phyloP scores from a whole-genome alignment of 2,113 vertebrate genomes.

The Spizaetus ornatus region DNA sequence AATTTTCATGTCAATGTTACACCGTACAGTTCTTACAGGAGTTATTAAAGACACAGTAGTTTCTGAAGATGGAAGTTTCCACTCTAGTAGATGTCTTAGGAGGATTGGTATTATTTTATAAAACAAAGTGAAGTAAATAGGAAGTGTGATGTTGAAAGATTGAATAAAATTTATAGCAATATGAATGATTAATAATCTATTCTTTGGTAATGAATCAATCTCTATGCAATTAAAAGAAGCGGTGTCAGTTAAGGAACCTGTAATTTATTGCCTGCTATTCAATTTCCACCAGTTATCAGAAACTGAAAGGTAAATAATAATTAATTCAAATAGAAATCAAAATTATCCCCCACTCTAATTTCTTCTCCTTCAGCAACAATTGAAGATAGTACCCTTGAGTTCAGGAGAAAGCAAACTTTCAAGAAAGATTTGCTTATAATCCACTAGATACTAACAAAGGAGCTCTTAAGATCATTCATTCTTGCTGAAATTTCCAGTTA shows the following conservation, averaged over 20 bases:
- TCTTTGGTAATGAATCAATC: neutral
- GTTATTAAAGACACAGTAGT: neutral
- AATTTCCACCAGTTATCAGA: neutral
- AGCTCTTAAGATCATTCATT: neutral
- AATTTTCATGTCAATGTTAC: neutral
- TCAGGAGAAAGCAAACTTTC: neutral
- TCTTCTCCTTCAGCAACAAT: neutral
- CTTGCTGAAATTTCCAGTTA: neutral
- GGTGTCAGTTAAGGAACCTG: neutral
- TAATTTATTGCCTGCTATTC: neutral
- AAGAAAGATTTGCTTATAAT: neutral
- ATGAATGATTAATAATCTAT: neutral
- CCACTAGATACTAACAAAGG: neutral
- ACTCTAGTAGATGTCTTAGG: neutral
- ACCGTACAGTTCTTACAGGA: neutral
- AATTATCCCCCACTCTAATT: neutral
- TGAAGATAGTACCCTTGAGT: neutral
- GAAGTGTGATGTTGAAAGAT: neutral
- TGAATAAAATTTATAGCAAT: neutral
- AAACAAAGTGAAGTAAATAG: neutral
- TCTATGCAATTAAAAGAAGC: neutral
- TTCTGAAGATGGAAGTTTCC: neutral
- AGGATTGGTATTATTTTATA: neutral
- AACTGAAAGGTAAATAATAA: neutral
- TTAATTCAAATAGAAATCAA: neutral